Evolutionary conservation across 2,113 vertebrate genomes (phyloP).

Genomic region (Eolophus roseicapilla): DNA sequence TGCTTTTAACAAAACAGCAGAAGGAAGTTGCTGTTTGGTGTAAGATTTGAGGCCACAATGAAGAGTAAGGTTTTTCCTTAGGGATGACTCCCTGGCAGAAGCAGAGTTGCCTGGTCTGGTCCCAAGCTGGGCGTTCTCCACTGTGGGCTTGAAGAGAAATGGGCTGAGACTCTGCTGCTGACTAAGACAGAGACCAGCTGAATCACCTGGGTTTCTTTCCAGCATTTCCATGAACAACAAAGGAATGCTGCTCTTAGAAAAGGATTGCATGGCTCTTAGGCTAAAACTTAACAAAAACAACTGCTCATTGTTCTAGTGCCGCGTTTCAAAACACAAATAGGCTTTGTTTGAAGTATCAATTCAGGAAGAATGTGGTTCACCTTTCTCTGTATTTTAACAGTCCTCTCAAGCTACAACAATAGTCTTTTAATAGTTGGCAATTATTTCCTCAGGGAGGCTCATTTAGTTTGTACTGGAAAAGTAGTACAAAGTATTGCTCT

Average conservation of each 20-base stretch:
- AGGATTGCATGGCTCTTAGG: neutral
- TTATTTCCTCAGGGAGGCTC: conserved; percentile 29
- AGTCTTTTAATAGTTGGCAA: conserved; percentile 19
- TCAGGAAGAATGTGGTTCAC: neutral
- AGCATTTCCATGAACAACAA: neutral
- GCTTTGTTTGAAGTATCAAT: conserved; percentile 12
- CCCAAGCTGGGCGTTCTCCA: neutral
- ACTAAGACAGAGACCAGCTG: neutral
- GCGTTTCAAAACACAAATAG: conserved; percentile 25
- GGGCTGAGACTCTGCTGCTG: neutral
- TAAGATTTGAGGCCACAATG: neutral
- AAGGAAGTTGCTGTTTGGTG: neutral
- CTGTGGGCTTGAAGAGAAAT: rapidly evolving
- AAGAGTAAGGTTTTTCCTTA: neutral
- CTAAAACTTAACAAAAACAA: neutral
- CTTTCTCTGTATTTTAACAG: conserved; percentile 3
- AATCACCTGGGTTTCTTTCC: neutral
- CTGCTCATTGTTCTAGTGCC: neutral
- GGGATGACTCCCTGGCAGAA: neutral
- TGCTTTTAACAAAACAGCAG: neutral
- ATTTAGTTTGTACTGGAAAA: conserved; percentile 20
- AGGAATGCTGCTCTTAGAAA: neutral
- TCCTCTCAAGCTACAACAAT: neutral
- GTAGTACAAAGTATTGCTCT: neutral
- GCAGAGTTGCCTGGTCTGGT: neutral